Conservation (phyloP, 2,113 vertebrate genomes). For the Sylvilagus bachmani region DNA sequence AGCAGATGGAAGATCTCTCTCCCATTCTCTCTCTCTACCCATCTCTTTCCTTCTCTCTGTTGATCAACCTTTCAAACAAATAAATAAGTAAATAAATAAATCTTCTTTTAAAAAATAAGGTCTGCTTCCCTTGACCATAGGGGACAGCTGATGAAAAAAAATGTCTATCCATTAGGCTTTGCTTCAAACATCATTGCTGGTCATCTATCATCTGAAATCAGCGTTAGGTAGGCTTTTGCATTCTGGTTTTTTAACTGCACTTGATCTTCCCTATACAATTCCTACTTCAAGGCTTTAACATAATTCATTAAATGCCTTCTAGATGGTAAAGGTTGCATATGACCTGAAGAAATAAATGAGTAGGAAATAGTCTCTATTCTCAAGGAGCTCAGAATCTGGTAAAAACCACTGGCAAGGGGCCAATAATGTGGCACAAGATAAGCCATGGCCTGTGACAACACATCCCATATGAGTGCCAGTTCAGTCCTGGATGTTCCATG, state of each 20-base stretch:
- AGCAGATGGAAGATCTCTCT: too few relatives aligned
- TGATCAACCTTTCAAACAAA: too few relatives aligned
- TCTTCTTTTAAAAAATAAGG: too few relatives aligned
- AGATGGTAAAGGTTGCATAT: neutral
- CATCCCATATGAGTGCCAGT: too few relatives aligned
- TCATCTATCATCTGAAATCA: neutral
- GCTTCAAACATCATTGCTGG: slow-evolving; percentile 14
- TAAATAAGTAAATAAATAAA: too few relatives aligned
- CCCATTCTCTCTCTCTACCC: too few relatives aligned
- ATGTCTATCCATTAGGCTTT: neutral
- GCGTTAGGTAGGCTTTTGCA: neutral
- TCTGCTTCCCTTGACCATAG: neutral
- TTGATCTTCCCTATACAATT: neutral
- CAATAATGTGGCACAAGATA: too few relatives aligned
- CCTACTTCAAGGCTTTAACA: neutral
- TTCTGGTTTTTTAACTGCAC: neutral
- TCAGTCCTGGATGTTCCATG: too few relatives aligned
- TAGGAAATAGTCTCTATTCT: neutral
- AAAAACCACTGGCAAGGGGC: neutral
- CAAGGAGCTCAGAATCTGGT: neutral
- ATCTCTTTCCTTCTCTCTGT: too few relatives aligned
- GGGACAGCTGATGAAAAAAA: neutral
- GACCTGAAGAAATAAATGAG: neutral
- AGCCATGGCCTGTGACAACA: too few relatives aligned
- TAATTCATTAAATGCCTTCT: neutral